Conservation (phyloP, 2,888 invertebrate genomes). For the Hirtodrosophila cameraria region DNA sequence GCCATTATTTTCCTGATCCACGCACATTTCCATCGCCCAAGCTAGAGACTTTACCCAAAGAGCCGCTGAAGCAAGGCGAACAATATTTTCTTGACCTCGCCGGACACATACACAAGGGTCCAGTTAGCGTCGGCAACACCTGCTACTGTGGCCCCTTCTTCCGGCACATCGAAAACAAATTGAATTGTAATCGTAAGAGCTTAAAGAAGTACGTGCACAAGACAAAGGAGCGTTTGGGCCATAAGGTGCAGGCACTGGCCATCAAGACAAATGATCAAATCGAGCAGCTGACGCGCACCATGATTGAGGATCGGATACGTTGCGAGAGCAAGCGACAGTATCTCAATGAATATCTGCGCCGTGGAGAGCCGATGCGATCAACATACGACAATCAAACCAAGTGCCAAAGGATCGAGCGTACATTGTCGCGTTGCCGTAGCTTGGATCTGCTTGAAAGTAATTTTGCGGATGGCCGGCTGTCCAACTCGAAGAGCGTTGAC, state of each 20-base stretch:
- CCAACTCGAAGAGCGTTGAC: slow-evolving; percentile 86
- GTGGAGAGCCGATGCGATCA: slow-evolving; percentile 87
- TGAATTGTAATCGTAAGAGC: slow-evolving; percentile 90
- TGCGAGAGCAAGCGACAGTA: slow-evolving; percentile 87
- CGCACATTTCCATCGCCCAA: slow-evolving; percentile 93
- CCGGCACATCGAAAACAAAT: slow-evolving; percentile 92
- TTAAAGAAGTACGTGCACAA: slow-evolving; percentile 87
- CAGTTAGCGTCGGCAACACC: slow-evolving; percentile 96
- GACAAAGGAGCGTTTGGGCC: slow-evolving; percentile 91
- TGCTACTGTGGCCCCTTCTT: slow-evolving; percentile 97
- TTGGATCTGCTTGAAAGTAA: slow-evolving; percentile 87
- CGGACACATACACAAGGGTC: slow-evolving; percentile 97
- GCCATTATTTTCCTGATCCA: slow-evolving; percentile 94
- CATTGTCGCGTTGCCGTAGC: slow-evolving; percentile 89
- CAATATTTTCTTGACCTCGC: slow-evolving; percentile 97
- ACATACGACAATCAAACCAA: slow-evolving; percentile 84
- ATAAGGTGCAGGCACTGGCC: slow-evolving; percentile 92
- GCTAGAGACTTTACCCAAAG: slow-evolving; percentile 92
- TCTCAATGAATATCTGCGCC: slow-evolving; percentile 89
- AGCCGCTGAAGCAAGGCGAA: slow-evolving; percentile 93
- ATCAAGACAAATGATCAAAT: slow-evolving; percentile 90
- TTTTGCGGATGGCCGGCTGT: slow-evolving; percentile 65
- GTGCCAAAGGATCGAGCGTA: slow-evolving; percentile 85
- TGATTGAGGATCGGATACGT: slow-evolving; percentile 81
- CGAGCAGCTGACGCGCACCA: slow-evolving; percentile 87